A percentile compares a stretch with the other conserved stretches of the same genome.
phyloP scores from a whole-genome alignment of 2,113 vertebrate species.

The Lates calcarifer region DNA sequence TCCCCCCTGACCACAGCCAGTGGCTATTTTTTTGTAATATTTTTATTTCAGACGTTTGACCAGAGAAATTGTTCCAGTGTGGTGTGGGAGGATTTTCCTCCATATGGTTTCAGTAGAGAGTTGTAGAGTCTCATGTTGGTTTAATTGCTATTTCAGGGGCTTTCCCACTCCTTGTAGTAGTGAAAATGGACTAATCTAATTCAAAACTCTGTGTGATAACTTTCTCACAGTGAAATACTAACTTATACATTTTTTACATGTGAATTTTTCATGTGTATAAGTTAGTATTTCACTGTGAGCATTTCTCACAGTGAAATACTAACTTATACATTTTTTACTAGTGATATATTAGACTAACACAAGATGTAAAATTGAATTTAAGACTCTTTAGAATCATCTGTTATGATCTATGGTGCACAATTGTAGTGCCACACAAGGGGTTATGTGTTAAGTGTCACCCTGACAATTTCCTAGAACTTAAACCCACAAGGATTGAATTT shows the following conservation, averaged over 20 bases:
- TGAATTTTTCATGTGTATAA: too few species aligned
- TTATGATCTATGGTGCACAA: neutral
- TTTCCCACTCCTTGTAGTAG: conserved; percentile 52
- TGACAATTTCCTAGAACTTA: too few species aligned
- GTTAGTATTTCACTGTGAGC: too few species aligned
- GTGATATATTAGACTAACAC: neutral
- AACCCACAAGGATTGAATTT: too few species aligned
- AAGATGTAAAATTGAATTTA: neutral
- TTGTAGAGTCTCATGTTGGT: conserved; percentile 62
- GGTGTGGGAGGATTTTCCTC: conserved; percentile 69
- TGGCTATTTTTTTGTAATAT: conserved; percentile 39
- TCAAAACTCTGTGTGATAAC: conserved; percentile 14
- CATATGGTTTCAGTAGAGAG: conserved; percentile 54
- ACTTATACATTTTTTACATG: too few species aligned
- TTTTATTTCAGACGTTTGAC: conserved; percentile 68
- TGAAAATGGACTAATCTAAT: conserved; percentile 39
- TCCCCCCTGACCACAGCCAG: conserved; percentile 33
- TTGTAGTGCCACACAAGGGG: neutral
- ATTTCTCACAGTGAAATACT: conserved; percentile 18
- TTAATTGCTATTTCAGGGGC: conserved; percentile 54
- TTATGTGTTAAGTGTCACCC: too few species aligned
- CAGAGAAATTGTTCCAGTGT: conserved; percentile 68
- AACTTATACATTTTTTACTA: neutral
- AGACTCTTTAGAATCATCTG: neutral
- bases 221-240: conserved; percentile 17